These are phyloP conservation scores for Campaea margaritaria DNA, from an alignment of 2,888 invertebrate genomes.

Conservation along the genomic window DNA sequence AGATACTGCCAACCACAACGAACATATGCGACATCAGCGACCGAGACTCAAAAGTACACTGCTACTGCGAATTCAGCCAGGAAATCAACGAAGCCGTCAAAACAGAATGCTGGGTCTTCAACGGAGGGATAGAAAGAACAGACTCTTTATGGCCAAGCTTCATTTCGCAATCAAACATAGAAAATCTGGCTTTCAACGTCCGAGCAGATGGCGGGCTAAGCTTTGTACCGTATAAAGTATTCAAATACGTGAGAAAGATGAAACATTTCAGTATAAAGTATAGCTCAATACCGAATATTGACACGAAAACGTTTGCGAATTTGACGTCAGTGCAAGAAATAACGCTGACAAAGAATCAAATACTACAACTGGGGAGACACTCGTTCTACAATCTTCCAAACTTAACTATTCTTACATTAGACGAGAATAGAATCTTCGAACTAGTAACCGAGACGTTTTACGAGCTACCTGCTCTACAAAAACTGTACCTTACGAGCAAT, in stretches of 20 bases:
- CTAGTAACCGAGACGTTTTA: conserved; percentile 91
- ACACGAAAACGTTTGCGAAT: conserved; percentile 91
- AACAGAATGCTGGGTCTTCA: conserved; percentile 92
- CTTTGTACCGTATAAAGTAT: conserved; percentile 89
- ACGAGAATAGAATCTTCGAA: conserved; percentile 90
- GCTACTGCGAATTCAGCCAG: conserved; percentile 87
- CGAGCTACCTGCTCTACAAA: conserved; percentile 89
- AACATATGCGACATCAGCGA: conserved; percentile 86
- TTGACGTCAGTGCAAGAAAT: conserved; percentile 88
- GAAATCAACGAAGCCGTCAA: conserved; percentile 86
- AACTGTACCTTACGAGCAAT: conserved; percentile 94
- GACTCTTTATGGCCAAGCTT: conserved; percentile 91
- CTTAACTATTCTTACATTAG: conserved; percentile 88
- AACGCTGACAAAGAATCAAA: conserved; percentile 89
- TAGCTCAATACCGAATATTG: conserved; percentile 89
- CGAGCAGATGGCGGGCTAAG: conserved; percentile 88
- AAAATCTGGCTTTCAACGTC: conserved; percentile 89
- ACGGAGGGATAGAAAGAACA: conserved; percentile 87
- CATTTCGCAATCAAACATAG: conserved; percentile 88
- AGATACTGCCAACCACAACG: conserved; percentile 60
- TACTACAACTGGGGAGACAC: conserved; percentile 87
- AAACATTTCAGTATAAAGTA: conserved; percentile 89
- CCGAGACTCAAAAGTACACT: conserved; percentile 86
- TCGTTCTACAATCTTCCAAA: conserved; percentile 90
- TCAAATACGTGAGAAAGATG: conserved; percentile 87